These are phyloP conservation scores for Sabellastarte sp. DNA, from an alignment of 2,888 invertebrate genomes.

Conservation along the genomic window DNA sequence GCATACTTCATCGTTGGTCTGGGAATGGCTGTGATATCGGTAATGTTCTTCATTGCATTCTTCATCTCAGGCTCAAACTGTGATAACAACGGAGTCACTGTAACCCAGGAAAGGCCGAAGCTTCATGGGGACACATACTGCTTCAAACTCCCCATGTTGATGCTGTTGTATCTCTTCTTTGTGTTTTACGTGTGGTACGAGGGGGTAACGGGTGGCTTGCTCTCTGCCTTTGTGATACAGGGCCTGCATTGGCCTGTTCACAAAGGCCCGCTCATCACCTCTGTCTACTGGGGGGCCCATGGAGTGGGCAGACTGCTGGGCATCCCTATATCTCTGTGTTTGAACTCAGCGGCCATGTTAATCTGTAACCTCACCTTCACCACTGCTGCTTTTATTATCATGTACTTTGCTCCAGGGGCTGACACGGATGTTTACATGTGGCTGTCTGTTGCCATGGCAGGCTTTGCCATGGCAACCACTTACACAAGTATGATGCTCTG, in stretches of 20 bases:
- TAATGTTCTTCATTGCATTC: not conserved
- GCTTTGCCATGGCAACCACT: not conserved
- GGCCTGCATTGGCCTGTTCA: not conserved
- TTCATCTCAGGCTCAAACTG: not conserved
- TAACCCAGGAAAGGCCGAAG: not conserved
- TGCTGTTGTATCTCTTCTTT: not conserved
- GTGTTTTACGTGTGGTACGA: constrained; percentile 2
- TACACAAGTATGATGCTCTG: not conserved
- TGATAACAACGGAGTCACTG: not conserved
- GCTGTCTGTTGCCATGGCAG: not conserved
- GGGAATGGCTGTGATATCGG: not conserved
- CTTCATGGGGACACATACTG: not conserved
- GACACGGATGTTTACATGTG: not conserved
- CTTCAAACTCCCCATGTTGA: not conserved
- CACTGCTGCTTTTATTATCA: not conserved
- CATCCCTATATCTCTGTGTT: not conserved
- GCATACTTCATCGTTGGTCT: not conserved
- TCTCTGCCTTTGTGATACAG: constrained; percentile 3
- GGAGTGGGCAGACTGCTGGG: constrained; percentile 3
- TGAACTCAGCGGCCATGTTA: not conserved
- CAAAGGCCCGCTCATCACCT: constrained; percentile 4
- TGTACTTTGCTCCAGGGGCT: not conserved
- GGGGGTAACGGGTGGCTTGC: not conserved
- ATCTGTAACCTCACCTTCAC: not conserved
- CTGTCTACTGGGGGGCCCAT: not conserved